Conservation (phyloP, 2,113 vertebrate species). For the Eptesicus fuscus region DNA sequence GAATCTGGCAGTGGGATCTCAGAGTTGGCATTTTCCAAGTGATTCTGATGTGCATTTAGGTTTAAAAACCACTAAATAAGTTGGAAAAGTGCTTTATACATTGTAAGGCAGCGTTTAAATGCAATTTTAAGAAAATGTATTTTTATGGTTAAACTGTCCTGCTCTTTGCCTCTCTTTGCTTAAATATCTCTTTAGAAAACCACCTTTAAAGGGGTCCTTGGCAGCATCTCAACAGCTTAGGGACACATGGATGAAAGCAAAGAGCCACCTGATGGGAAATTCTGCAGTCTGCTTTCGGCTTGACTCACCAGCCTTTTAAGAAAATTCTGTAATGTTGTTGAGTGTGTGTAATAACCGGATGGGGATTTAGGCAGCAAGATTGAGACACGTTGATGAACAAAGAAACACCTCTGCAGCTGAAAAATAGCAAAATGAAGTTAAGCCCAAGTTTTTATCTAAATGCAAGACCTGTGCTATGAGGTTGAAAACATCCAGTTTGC, state of each 20-base stretch:
- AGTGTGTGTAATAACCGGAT: neutral
- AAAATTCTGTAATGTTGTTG: neutral
- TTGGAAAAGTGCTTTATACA: neutral
- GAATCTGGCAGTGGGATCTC: neutral
- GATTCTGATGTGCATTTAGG: neutral
- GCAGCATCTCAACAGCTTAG: neutral
- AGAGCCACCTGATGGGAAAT: neutral
- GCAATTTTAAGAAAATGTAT: neutral
- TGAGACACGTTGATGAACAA: neutral
- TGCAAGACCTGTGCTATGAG: neutral
- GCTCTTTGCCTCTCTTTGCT: neutral
- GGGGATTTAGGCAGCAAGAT: neutral
- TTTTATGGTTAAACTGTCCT: neutral
- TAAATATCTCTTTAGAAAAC: neutral
- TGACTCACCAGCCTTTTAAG: slow-evolving; percentile 30
- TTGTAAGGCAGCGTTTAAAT: neutral
- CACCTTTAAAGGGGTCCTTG: neutral
- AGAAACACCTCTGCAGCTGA: neutral
- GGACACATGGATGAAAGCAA: neutral
- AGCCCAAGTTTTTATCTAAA: neutral
- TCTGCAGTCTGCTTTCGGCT: neutral
- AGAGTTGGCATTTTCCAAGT: neutral
- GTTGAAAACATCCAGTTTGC: neutral
- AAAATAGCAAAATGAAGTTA: neutral
- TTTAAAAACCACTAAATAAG: neutral